A percentile compares a stretch with the other conserved stretches of the same genome.
These are phyloP conservation scores for Habropoda laboriosa DNA, from an alignment of 1,140 invertebrate genomes.

Conservation along the genomic window DNA sequence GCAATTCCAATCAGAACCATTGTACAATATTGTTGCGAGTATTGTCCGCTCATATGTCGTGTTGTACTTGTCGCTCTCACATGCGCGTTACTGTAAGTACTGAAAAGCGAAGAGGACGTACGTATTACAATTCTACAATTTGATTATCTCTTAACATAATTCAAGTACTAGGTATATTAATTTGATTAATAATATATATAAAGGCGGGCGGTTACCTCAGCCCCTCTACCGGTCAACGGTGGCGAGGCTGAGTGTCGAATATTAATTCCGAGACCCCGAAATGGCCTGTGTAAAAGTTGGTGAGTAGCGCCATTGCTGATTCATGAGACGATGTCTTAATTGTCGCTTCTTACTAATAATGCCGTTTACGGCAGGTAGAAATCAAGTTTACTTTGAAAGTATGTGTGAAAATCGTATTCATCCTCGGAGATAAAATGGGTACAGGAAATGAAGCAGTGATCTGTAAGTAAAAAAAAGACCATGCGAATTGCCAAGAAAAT, in stretches of 20 bases:
- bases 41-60: conserved; percentile 81
- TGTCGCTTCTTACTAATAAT: conserved; percentile 71
- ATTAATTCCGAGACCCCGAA: conserved; percentile 71
- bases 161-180: conserved; percentile 76
- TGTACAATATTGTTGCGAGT: conserved; percentile 82
- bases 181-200: conserved; percentile 67
- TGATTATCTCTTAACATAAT: conserved; percentile 76
- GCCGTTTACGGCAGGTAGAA: conserved; percentile 70
- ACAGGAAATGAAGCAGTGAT: conserved; percentile 73
- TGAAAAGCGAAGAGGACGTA: conserved; percentile 79
- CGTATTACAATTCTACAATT: conserved; percentile 76
- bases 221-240: conserved; percentile 67
- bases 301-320: conserved; percentile 78
- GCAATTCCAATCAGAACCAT: conserved; percentile 81
- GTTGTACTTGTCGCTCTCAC: conserved; percentile 80
- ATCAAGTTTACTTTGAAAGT: conserved; percentile 77
- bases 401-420: conserved; percentile 72
- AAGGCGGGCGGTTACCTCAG: conserved; percentile 62
- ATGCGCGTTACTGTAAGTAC: conserved; percentile 82
- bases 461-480: conserved; percentile 76
- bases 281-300: conserved; percentile 75
- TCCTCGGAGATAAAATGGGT: conserved; percentile 68
- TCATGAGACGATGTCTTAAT: conserved; percentile 69
- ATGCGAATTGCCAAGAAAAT: conserved; percentile 76
- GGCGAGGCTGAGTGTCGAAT: conserved; percentile 67